A percentile compares a stretch with the other conserved stretches of the same genome.
These are phyloP conservation scores for Archaeoteleia sp. DNA, from an alignment of 2,888 invertebrate genomes.

Conservation along the genomic window DNA sequence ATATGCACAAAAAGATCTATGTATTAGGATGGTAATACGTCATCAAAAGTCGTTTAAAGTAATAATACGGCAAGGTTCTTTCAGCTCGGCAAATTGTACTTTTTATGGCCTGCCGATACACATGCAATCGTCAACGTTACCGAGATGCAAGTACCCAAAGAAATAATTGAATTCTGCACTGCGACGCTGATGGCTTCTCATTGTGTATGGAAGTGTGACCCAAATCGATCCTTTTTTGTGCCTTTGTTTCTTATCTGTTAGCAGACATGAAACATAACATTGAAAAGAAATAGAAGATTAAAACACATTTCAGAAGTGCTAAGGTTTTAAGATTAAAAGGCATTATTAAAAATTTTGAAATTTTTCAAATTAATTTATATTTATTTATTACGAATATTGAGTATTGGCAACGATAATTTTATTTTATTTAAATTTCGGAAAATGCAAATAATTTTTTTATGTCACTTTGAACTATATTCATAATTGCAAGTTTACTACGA, in stretches of 20 bases:
- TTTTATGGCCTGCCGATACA: conserved; percentile 18
- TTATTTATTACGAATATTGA: no score
- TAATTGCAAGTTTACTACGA: no score
- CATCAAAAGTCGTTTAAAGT: conserved; percentile 2
- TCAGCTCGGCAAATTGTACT: background rate
- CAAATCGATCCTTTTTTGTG: conserved; percentile 34
- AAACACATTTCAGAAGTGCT: no score
- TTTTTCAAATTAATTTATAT: no score
- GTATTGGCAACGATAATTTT: no score
- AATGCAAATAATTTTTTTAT: no score
- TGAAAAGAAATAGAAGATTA: no score
- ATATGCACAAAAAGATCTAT: background rate
- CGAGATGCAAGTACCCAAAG: conserved; percentile 15
- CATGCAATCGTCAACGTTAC: conserved; percentile 18
- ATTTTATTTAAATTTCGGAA: no score
- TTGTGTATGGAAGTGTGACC: conserved; percentile 47
- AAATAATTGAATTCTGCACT: conserved; percentile 49
- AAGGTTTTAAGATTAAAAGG: no score
- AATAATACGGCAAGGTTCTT: background rate
- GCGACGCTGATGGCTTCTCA: conserved; percentile 19
- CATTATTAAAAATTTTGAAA: no score
- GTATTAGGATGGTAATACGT: background rate
- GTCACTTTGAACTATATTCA: no score
- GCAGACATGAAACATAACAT: background rate
- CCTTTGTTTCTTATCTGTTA: conserved; percentile 13